Percentiles rank a stretch among this genome's conserved stretches.
Evolutionary conservation across 2,888 invertebrate genomes (phyloP).

Genomic region (Octodonta nipae): DNA sequence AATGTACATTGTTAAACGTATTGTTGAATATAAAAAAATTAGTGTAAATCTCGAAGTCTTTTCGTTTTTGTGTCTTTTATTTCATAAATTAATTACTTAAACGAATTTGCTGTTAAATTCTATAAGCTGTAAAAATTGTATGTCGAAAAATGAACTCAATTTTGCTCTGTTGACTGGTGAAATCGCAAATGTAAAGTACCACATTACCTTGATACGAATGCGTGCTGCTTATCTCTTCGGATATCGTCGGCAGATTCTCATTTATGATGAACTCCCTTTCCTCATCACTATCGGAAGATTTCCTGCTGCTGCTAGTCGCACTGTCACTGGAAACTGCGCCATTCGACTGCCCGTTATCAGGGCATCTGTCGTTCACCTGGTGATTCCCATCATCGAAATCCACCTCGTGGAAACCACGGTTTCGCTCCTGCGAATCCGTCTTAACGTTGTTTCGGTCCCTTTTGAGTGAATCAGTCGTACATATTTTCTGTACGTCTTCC

Average conservation of each 20-base stretch:
- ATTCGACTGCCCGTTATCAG: slow-evolving; percentile 11
- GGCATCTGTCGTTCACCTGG: slow-evolving; percentile 15
- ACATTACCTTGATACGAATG: slow-evolving; percentile 22
- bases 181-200: too few species aligned
- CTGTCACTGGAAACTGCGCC: not conserved
- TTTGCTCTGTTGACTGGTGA: too few species aligned
- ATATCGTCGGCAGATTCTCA: slow-evolving; percentile 33
- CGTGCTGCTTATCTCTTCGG: slow-evolving; percentile 31
- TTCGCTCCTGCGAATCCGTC: slow-evolving; percentile 10
- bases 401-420: slow-evolving; percentile 7
- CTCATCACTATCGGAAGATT: slow-evolving; percentile 22
- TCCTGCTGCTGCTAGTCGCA: slow-evolving; percentile 7
- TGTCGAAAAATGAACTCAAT: too few species aligned
- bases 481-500: slow-evolving; percentile 31
- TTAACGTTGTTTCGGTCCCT: slow-evolving; percentile 10
- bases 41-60: too few species aligned
- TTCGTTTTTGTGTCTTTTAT: too few species aligned
- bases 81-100: too few species aligned
- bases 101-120: too few species aligned
- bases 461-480: slow-evolving; percentile 17
- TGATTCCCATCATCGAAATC: slow-evolving; percentile 6
- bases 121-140: too few species aligned
- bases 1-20: too few species aligned
- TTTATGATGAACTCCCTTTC: slow-evolving; percentile 26
- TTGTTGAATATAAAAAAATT: too few species aligned